phyloP scores from a whole-genome alignment of 2,113 vertebrate species.

The Eulemur rufifrons region DNA sequence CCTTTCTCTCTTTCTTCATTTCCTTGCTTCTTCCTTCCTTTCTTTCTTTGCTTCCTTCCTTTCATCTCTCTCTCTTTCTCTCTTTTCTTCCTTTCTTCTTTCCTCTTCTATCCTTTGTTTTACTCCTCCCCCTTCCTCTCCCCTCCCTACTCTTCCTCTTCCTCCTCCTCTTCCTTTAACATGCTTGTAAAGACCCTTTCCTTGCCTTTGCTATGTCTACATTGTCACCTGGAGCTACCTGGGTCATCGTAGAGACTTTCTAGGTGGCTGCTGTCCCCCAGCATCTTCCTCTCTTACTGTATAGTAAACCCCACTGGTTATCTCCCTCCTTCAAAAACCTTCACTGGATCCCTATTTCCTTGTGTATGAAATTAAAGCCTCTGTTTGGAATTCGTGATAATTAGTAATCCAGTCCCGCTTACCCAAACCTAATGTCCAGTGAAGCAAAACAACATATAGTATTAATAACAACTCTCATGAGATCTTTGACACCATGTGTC shows the following conservation, averaged over 20 bases:
- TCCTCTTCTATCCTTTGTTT: neutral
- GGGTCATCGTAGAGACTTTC: neutral
- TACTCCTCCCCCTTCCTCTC: too few relatives aligned
- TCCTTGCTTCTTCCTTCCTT: fast-evolving
- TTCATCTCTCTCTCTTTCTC: neutral
- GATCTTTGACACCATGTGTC: neutral
- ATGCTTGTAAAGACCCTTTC: neutral
- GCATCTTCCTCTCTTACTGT: neutral
- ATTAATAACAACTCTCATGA: neutral
- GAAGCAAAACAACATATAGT: neutral
- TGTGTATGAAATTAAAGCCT: neutral
- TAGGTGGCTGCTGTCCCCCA: neutral
- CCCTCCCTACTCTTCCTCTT: too few relatives aligned
- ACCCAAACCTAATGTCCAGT: neutral
- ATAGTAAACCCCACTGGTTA: neutral
- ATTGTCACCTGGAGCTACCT: neutral
- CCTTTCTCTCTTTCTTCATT: fast-evolving
- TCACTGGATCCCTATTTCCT: neutral
- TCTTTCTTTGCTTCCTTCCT: too few relatives aligned
- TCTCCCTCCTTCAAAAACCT: neutral
- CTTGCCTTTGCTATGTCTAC: neutral
- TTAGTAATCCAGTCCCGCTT: neutral
- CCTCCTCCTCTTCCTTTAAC: neutral
- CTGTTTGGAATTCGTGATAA: neutral
- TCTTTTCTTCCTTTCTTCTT: neutral